Evolutionary conservation across 2,797 vertebrate species (phyloP).

Genomic region (Cynopterus sphinx): DNA sequence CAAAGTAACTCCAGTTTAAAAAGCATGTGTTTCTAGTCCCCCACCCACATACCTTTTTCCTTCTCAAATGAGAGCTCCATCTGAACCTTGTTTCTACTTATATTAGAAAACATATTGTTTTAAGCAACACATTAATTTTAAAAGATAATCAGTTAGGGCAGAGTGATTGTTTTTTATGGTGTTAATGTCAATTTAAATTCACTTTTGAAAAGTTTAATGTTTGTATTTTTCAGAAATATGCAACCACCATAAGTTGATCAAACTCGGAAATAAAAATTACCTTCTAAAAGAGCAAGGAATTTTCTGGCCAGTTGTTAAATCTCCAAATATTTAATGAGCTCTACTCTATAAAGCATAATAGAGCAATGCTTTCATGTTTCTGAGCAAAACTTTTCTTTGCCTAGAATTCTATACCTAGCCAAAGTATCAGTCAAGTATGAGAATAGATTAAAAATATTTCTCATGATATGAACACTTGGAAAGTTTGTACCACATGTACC

Average conservation of each 20-base stretch:
- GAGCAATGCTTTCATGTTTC: neutral
- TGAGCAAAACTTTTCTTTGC: neutral
- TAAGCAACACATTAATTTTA: conserved; percentile 28
- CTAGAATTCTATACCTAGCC: neutral
- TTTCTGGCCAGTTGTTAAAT: neutral
- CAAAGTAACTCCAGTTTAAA: neutral
- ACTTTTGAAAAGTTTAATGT: neutral
- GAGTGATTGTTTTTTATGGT: neutral
- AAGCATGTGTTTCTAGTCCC: neutral
- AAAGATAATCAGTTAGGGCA: neutral
- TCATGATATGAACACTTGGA: neutral
- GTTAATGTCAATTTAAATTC: neutral
- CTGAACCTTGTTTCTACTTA: neutral
- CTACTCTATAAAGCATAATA: neutral
- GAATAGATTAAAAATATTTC: neutral
- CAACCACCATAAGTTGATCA: neutral
- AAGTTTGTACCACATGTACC: neutral
- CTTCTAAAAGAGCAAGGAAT: neutral
- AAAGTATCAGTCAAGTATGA: neutral
- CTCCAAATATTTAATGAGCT: neutral
- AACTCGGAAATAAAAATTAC: conserved; percentile 2
- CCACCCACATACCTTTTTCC: neutral
- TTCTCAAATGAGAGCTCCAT: neutral
- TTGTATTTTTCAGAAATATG: neutral
- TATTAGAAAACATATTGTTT: neutral